Conservation (phyloP, 2,113 vertebrate genomes). For the Phalacrocorax pelagicus region DNA sequence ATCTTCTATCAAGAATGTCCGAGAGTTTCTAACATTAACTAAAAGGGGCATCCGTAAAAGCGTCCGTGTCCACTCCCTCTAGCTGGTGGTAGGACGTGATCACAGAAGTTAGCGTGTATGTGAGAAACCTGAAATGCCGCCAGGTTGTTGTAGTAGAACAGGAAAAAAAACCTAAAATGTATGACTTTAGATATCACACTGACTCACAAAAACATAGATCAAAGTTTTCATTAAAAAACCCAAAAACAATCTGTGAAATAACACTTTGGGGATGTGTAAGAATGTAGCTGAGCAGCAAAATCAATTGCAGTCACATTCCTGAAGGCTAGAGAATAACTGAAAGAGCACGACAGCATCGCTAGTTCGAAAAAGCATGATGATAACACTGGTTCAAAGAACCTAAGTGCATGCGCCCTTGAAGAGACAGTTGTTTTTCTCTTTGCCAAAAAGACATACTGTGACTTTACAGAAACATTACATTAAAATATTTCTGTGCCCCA, state of each 20-base stretch:
- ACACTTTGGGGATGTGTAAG: rapidly evolving
- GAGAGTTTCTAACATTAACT: not conserved
- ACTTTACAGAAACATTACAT: not conserved
- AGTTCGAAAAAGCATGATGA: not conserved
- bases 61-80: not conserved
- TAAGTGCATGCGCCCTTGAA: not conserved
- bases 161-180: rapidly evolving
- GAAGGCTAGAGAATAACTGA: not conserved
- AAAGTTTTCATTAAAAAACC: not conserved
- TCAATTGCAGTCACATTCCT: not conserved
- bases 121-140: not conserved
- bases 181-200: not conserved
- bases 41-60: not conserved
- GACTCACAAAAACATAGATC: no score
- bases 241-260: no score
- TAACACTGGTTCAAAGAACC: not conserved
- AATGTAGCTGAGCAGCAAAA: not conserved
- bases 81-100: not conserved
- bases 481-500: not conserved
- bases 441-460: not conserved
- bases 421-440: not conserved
- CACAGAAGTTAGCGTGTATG: rapidly evolving
- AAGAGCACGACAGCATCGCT: not conserved
- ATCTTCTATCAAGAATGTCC: not conserved
- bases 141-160: not conserved